Percentiles rank a stretch among this genome's conserved stretches.
Evolutionary conservation across 1,140 invertebrate genomes (phyloP).

Genomic region (Sipha flava): DNA sequence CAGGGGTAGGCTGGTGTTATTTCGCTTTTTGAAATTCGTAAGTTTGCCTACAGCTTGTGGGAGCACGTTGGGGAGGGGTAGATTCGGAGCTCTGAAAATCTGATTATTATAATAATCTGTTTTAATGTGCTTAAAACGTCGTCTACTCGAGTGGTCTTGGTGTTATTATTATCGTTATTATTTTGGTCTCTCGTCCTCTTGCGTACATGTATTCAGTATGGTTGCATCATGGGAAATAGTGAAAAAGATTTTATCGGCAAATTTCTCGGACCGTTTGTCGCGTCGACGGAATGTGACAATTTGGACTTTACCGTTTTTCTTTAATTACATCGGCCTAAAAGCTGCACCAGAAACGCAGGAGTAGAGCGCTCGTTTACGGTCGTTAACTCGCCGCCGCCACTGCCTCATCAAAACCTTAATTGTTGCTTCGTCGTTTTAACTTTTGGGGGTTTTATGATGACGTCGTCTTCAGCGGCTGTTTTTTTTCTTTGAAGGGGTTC

Average conservation of each 20-base stretch:
- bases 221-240: not conserved
- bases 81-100: no score
- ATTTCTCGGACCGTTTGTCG: conserved; percentile 3
- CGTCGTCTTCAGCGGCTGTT: not conserved
- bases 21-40: no score
- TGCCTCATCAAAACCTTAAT: conserved; percentile 30
- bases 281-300: not conserved
- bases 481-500: not conserved
- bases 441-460: conserved; percentile 12
- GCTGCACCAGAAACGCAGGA: not conserved
- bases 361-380: not conserved
- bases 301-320: conserved; percentile 4
- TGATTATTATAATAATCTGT: no score
- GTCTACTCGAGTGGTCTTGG: no score
- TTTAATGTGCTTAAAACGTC: not conserved
- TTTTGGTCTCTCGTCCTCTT: no score
- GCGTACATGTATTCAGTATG: no score
- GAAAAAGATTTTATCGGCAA: not conserved
- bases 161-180: no score
- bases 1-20: no score
- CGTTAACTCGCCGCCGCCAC: conserved; percentile 21
- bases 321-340: conserved; percentile 5
- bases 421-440: conserved; percentile 18
- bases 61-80: no score
- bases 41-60: no score